A percentile compares a stretch with the other conserved stretches of the same genome.
These are phyloP conservation scores for Amazona vittata DNA, from an alignment of 2,113 vertebrate species.

Conservation along the genomic window DNA sequence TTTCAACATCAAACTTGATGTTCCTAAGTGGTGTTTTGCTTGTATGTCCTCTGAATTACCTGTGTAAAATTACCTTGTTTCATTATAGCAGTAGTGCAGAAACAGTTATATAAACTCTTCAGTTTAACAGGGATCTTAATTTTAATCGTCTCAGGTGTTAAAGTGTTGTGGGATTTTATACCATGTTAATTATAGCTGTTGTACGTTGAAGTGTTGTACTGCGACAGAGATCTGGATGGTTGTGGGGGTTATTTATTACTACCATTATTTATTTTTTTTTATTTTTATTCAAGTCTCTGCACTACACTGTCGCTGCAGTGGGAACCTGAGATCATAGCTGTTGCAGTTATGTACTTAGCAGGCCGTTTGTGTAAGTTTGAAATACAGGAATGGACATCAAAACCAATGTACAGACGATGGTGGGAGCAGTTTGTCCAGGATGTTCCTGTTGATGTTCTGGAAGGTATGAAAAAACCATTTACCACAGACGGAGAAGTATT, in stretches of 20 bases:
- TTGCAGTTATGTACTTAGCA: constrained; percentile 97
- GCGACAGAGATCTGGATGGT: background rate
- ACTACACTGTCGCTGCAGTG: constrained; percentile 97
- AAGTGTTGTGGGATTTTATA: background rate
- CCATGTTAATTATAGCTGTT: background rate
- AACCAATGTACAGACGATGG: constrained; percentile 94
- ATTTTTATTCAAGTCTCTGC: constrained; percentile 83
- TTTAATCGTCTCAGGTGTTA: background rate
- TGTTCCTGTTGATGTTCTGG: constrained; percentile 94
- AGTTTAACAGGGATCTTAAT: background rate
- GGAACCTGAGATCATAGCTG: constrained; percentile 98
- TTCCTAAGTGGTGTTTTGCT: background rate
- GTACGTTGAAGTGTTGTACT: background rate
- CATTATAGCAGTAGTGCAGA: background rate
- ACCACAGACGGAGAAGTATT: background rate
- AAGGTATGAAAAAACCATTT: constrained; percentile 78
- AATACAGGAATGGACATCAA: constrained; percentile 97
- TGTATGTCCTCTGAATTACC: background rate
- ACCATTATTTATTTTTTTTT: background rate
- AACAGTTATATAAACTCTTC: background rate
- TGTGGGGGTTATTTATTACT: background rate
- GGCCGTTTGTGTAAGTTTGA: constrained; percentile 97
- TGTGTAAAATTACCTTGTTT: background rate
- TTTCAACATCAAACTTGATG: background rate
- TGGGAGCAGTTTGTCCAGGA: constrained; percentile 99